Evolutionary conservation across 35 echinoderm and acorn worm species (phyloP), one percentile per base, ranked within the genome.

Genomic region (Chiridota heheva): DNA sequence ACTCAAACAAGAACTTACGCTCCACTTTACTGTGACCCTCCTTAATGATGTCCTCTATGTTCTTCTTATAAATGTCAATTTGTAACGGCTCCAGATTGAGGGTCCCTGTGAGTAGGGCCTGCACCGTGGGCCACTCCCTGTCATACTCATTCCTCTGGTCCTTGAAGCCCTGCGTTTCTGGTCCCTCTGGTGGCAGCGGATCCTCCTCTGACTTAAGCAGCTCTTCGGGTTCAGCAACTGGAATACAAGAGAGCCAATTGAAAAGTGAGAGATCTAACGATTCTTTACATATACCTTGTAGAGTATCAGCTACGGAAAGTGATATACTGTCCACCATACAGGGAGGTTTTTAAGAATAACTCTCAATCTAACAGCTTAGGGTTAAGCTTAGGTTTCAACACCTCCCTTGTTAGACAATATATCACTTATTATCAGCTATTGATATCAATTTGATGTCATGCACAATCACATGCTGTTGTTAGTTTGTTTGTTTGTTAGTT

Each of bases 141-240:
- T 96, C 93, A 91, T 87, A 96, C 1, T 90, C 87, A 53, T 58
- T 86, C 60, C 93, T 66, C 36, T 60, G 59, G 1, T 96, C 93
- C 79, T 91, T 90, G 62, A 86, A 96, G 79, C 84, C 70, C 46
- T 69, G 74, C 17, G 93, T 96, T 72, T 96, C 93, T 37, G 88
- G 93, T 25, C 93, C 93, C 26, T 96, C 93, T 25, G 93, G 93
- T 42, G 93, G 93, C 22, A 96, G 68, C 24, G 80, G 83, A 55
- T 96, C 87, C 33, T 90, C 92, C 31, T 82, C 51, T 2, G 82
- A 44, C 26, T 24, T 42, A 0, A 70, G 55, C 0, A 58, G 28
- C 1, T 77, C 67, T 26, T 60, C 58, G 27, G 67, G 51, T 33
- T 85, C 75, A 20, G 77, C 65, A 40, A 72, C 77, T 15, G 69